Evolutionary conservation across 2,113 vertebrate genomes (phyloP), one percentile per base, ranked within the genome.

Genomic region (Coryphaenoides rupestris): DNA sequence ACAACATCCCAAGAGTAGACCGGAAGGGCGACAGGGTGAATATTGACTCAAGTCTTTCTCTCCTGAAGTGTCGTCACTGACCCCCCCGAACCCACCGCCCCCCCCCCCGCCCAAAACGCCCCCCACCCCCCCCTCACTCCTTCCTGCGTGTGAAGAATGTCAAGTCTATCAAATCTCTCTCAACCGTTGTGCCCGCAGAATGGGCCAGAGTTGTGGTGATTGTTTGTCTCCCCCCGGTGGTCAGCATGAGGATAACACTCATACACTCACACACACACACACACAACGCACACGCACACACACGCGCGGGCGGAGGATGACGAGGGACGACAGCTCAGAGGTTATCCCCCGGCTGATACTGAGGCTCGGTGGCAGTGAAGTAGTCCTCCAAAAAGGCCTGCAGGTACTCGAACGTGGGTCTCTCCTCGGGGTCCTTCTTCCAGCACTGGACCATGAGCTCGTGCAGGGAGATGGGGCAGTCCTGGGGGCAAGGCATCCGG

Each of bases 371-470:
- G 81, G 97, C 97, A 58, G 97, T 99, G 89, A 99, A 99, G 93
- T 99, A 99, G 92, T 98, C 96, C 93, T 99, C 97, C 88, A 99
- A 94, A 90, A 99, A 99, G 86, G 96, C 94, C 90, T 99, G 97
- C 83, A 99, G 91, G 81, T 99, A 99, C 74, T 99, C 97, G 7
- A 99, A 99, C 68, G 97, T 99, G 67, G 96, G 97, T 63, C 97
- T 92, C 66, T 99, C 97, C 77, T 99, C 97, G 0, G 96, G 96
- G 87, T 99, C 96, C 87, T 98, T 98, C 91, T 98, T 98, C 97
- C 97, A 99, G 92, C 97, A 99, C 89, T 99, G 96, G 79, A 99
- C 93, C 97, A 99, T 99, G 64, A 99, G 95, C 95, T 99, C 97
- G 14, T 99, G 97, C 76, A 99, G 91, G 67, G 97, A 99, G 74